Evolutionary conservation across 2,888 invertebrate genomes (phyloP).

Genomic region (Polietes domitor): DNA sequence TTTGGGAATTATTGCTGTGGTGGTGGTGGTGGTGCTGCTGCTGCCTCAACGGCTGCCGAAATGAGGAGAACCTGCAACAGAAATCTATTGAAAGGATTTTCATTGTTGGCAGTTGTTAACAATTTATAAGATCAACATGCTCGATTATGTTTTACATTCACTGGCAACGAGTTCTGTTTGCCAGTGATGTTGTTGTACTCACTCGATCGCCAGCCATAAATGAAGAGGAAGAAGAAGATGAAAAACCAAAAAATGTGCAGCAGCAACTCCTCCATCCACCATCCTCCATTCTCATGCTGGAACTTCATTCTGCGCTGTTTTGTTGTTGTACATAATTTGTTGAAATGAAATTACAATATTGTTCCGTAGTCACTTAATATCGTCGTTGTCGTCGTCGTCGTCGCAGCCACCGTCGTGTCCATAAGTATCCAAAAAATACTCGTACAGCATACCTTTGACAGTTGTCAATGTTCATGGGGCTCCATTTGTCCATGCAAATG

Average conservation of each 20-base stretch:
- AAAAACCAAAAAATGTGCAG: neutral
- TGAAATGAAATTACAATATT: slow-evolving; percentile 68
- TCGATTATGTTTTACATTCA: slow-evolving; percentile 66
- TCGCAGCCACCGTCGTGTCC: too few relatives aligned
- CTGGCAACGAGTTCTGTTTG: slow-evolving; percentile 52
- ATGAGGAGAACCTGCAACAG: slow-evolving; percentile 62
- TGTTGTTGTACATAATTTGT: slow-evolving; percentile 64
- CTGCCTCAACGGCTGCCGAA: slow-evolving; percentile 31
- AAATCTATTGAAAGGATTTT: slow-evolving; percentile 67
- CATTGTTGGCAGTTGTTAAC: slow-evolving; percentile 67
- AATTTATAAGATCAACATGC: slow-evolving; percentile 65
- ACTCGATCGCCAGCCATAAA: slow-evolving; percentile 36
- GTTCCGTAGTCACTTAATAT: slow-evolving; percentile 43
- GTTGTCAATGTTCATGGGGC: slow-evolving; percentile 27
- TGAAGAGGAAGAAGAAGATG: slow-evolving; percentile 4
- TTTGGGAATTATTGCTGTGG: slow-evolving; percentile 62
- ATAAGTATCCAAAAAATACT: slow-evolving; percentile 19
- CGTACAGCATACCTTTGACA: slow-evolving; percentile 18
- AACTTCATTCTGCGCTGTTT: neutral
- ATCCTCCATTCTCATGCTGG: neutral
- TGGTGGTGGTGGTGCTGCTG: neutral
- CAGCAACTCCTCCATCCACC: neutral
- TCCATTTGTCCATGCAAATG: slow-evolving; percentile 37
- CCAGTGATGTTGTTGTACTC: neutral
- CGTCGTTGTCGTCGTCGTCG: too few relatives aligned